A percentile compares a stretch with the other conserved stretches of the same genome.
These are phyloP conservation scores for Parelbella ahira DNA, from an alignment of 2,888 invertebrate genomes.

Conservation along the genomic window DNA sequence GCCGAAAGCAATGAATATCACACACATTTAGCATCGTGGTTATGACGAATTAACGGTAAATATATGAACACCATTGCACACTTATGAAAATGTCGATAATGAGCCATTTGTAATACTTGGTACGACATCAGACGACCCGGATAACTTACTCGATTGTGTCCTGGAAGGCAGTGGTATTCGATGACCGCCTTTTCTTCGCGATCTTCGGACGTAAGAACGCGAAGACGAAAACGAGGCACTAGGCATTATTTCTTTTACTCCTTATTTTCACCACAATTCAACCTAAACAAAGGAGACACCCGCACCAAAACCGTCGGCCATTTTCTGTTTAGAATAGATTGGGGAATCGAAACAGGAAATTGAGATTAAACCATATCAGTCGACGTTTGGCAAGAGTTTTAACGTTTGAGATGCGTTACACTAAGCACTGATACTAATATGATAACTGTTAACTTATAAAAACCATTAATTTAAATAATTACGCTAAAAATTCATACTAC, in stretches of 20 bases:
- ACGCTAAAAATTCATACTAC: constrained; percentile 61
- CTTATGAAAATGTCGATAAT: constrained; percentile 54
- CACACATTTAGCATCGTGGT: background rate
- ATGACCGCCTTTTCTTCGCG: constrained; percentile 94
- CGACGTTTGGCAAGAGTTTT: constrained; percentile 41
- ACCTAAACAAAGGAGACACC: constrained; percentile 91
- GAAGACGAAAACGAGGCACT: constrained; percentile 97
- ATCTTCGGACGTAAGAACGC: constrained; percentile 94
- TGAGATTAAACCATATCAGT: constrained; percentile 59
- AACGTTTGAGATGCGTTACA: constrained; percentile 51
- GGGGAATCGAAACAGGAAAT: constrained; percentile 71
- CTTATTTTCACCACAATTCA: constrained; percentile 79
- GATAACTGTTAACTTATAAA: constrained; percentile 60
- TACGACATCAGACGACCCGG: constrained; percentile 71
- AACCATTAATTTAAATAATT: constrained; percentile 65
- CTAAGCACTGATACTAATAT: constrained; percentile 63
- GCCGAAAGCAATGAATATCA: constrained; percentile 1
- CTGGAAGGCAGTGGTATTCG: constrained; percentile 90
- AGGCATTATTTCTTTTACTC: constrained; percentile 88
- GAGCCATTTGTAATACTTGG: constrained; percentile 57
- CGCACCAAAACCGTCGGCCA: constrained; percentile 90
- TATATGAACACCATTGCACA: constrained; percentile 38
- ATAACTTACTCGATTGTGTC: constrained; percentile 88
- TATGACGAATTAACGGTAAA: constrained; percentile 11
- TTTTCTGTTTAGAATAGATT: constrained; percentile 86